Evolutionary conservation across 2,797 vertebrate species (phyloP).

Genomic region (Macrochelys suwanniensis): DNA sequence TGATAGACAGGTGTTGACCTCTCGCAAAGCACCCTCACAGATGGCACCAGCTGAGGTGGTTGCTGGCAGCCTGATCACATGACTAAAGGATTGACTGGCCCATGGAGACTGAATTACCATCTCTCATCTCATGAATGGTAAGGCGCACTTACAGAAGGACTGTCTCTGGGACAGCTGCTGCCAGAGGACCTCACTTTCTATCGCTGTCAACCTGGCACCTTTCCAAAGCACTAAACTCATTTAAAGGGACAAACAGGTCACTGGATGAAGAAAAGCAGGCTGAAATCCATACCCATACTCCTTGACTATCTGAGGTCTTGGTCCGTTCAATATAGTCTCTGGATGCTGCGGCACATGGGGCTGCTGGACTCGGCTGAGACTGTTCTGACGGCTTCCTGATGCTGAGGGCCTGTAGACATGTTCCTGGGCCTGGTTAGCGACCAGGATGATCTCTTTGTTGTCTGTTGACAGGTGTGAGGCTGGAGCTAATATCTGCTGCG

Average conservation of each 20-base stretch:
- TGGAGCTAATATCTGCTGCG: constrained; percentile 83
- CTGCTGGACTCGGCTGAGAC: constrained; percentile 87
- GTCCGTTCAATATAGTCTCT: constrained; percentile 89
- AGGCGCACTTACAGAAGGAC: neutral
- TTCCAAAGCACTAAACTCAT: neutral
- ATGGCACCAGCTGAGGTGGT: neutral
- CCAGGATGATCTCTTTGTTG: constrained; percentile 86
- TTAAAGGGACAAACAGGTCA: neutral
- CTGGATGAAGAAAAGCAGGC: neutral
- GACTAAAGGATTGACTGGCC: neutral
- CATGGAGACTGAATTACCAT: neutral
- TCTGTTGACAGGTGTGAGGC: constrained; percentile 80
- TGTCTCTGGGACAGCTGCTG: neutral
- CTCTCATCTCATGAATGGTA: no score
- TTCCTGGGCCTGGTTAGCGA: constrained; percentile 85
- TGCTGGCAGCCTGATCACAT: neutral
- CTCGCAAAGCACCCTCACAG: neutral
- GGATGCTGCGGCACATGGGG: constrained; percentile 81
- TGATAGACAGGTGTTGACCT: neutral
- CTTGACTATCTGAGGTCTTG: constrained; percentile 88
- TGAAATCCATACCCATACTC: constrained; percentile 85
- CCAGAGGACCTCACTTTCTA: neutral
- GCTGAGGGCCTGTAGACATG: constrained; percentile 83
- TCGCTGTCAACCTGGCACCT: neutral
- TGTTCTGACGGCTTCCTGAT: constrained; percentile 84